Evolutionary conservation across 1,140 invertebrate genomes (phyloP).

Genomic region (Solenopsis fugax): DNA sequence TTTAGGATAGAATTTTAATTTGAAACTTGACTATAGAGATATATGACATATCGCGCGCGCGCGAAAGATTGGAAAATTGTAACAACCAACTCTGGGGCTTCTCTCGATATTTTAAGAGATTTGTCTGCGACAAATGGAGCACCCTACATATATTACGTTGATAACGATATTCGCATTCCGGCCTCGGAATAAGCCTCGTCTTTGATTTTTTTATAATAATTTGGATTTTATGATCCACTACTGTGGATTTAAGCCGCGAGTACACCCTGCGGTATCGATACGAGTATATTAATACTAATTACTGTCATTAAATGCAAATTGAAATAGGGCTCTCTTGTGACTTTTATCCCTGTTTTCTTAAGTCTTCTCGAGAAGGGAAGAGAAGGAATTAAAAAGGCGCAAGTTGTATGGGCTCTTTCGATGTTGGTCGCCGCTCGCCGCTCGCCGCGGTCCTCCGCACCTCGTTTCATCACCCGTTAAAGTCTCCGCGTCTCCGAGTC

Average conservation of each 20-base stretch:
- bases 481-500: constrained; percentile 75
- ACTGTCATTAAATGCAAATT: neutral
- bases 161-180: neutral
- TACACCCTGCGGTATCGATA: neutral
- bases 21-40: neutral
- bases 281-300: neutral
- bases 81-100: neutral
- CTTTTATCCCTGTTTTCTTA: neutral
- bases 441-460: constrained; percentile 14
- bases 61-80: too few species aligned
- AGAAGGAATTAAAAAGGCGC: neutral
- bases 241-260: neutral
- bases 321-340: neutral
- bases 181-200: neutral
- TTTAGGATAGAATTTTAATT: neutral
- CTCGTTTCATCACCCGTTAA: constrained; percentile 80
- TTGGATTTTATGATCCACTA: too few species aligned
- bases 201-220: neutral
- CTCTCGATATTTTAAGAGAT: neutral
- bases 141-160: neutral
- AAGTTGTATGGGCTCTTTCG: neutral
- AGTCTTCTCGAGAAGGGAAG: neutral
- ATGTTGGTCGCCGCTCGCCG: too few species aligned
- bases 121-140: neutral
- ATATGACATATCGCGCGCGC: too few species aligned